Evolutionary conservation across 2,888 invertebrate species (phyloP).

Genomic region (Drosophila imparisetae): DNA sequence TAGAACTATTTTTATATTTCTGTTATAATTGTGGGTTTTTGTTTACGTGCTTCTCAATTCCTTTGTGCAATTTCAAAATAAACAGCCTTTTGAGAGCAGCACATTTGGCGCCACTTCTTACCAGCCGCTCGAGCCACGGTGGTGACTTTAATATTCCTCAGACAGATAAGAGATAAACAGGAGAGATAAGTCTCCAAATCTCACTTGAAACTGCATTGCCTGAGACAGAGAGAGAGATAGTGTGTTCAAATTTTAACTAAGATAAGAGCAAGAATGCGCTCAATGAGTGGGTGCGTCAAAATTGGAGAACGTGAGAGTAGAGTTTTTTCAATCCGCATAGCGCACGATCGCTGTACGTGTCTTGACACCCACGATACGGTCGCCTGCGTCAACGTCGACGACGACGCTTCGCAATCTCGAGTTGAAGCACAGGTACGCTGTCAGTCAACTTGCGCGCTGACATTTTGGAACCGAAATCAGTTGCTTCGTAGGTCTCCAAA

Average conservation of each 20-base stretch:
- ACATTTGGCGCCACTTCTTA: slow-evolving; percentile 54
- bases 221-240: background rate
- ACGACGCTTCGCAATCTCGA: slow-evolving; percentile 21
- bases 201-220: background rate
- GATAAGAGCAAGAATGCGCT: slow-evolving; percentile 7
- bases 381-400: slow-evolving; percentile 20
- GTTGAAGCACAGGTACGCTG: slow-evolving; percentile 45
- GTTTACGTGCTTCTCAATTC: slow-evolving; percentile 16
- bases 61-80: slow-evolving; percentile 29
- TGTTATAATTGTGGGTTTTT: background rate
- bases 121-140: slow-evolving; percentile 33
- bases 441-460: slow-evolving; percentile 61
- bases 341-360: slow-evolving; percentile 56
- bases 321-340: background rate
- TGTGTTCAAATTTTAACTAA: background rate
- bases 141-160: slow-evolving; percentile 35
- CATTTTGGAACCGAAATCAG: slow-evolving; percentile 59
- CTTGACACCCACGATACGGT: slow-evolving; percentile 26
- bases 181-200: slow-evolving; percentile 9
- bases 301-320: background rate
- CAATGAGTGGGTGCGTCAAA: slow-evolving; percentile 4
- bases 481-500: slow-evolving; percentile 64
- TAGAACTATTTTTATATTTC: background rate
- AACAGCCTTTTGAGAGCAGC: slow-evolving; percentile 31
- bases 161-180: slow-evolving; percentile 2